A percentile compares a stretch with the other conserved stretches of the same genome.
Conservation (phyloP, 2,888 invertebrate genomes). For the Lepidonotus clava region DNA sequence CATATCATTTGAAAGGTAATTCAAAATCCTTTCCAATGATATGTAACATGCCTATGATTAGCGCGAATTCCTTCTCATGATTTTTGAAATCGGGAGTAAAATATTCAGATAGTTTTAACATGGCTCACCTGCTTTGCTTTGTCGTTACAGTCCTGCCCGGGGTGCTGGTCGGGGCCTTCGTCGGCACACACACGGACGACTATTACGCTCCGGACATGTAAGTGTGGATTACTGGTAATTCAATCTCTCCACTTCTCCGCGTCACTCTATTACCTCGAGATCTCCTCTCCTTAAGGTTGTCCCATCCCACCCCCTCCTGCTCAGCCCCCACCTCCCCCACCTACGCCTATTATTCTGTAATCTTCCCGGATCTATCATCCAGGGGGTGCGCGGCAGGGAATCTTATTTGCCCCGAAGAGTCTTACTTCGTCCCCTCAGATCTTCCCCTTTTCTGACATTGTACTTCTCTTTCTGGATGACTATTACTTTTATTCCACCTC, state of each 20-base stretch:
- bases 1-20: too few species aligned
- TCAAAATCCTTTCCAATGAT: too few species aligned
- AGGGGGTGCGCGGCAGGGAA: neutral
- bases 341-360: neutral
- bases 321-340: neutral
- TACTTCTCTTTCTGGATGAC: too few species aligned
- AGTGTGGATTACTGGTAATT: conserved; percentile 63
- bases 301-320: neutral
- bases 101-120: too few species aligned
- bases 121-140: conserved; percentile 34
- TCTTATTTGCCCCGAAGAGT: neutral
- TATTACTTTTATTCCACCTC: too few species aligned
- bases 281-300: too few species aligned
- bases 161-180: conserved; percentile 78
- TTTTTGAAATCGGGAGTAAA: too few species aligned
- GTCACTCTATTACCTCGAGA: too few species aligned
- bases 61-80: too few species aligned
- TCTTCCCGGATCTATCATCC: conserved; percentile 40
- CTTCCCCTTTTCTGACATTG: too few species aligned
- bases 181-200: conserved; percentile 76
- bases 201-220: conserved; percentile 79
- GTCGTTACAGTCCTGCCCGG: conserved; percentile 76
- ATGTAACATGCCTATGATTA: too few species aligned
- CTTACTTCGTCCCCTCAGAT: too few species aligned
- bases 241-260: neutral